Evolutionary conservation across 2,113 vertebrate species (phyloP).

Genomic region (Balaeniceps rex): DNA sequence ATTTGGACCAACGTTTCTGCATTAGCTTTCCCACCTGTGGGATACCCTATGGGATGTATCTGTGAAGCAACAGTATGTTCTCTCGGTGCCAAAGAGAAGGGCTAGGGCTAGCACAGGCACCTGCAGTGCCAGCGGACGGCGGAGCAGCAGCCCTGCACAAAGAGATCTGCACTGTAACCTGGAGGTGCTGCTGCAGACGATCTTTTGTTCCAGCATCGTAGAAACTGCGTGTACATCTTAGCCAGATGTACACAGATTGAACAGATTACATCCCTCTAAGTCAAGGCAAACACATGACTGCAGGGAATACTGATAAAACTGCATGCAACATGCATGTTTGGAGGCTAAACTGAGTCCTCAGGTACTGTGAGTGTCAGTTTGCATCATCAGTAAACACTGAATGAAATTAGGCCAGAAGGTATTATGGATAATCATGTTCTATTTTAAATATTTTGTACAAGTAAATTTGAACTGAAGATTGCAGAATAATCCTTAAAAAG

Average conservation of each 20-base stretch:
- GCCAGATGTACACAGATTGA: not conserved
- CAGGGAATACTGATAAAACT: not conserved
- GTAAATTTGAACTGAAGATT: not conserved
- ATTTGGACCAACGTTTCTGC: not conserved
- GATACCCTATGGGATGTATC: not conserved
- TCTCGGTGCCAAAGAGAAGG: not conserved
- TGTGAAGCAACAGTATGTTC: fast-evolving
- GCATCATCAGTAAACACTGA: not conserved
- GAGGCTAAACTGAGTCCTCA: not conserved
- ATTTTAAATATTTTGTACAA: not conserved
- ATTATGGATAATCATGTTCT: not conserved
- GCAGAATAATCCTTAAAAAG: not conserved
- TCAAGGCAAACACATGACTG: not conserved
- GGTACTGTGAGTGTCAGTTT: not conserved
- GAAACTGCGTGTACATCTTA: fast-evolving
- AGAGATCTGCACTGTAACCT: not conserved
- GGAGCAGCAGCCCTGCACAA: not conserved
- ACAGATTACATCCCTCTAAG: not conserved
- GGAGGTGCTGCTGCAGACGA: not conserved
- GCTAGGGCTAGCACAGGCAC: not conserved
- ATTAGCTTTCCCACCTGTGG: not conserved
- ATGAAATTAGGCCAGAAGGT: not conserved
- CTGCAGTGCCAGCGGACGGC: not conserved
- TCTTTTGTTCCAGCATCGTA: not conserved
- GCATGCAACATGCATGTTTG: not conserved